A percentile compares a stretch with the other conserved stretches of the same genome.
Conservation (phyloP, 2,888 invertebrate species). For the Stenoptilia bipunctidactyla region DNA sequence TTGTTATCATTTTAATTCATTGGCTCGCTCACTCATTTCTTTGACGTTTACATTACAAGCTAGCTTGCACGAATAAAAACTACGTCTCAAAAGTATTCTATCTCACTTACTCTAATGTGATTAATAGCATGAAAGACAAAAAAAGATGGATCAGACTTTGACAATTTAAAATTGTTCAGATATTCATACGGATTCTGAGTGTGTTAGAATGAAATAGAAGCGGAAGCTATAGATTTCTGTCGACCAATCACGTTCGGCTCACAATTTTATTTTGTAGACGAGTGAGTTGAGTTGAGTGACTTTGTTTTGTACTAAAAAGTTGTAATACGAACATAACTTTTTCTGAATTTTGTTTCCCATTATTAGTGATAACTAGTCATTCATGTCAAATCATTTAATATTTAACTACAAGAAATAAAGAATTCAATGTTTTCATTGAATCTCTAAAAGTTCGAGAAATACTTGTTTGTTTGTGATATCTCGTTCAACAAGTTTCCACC, state of each 20-base stretch:
- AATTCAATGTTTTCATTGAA: slow-evolving; percentile 22
- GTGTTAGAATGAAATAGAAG: slow-evolving; percentile 51
- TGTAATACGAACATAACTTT: slow-evolving; percentile 2
- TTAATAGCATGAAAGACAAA: background rate
- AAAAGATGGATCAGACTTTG: background rate
- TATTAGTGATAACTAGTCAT: too few relatives aligned
- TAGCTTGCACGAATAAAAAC: too few relatives aligned
- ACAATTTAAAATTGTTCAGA: background rate
- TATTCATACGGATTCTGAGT: slow-evolving; percentile 20
- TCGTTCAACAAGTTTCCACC: slow-evolving; percentile 55
- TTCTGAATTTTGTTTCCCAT: background rate
- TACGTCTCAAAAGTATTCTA: too few relatives aligned
- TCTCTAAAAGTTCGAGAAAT: slow-evolving; percentile 31
- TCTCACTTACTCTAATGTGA: background rate
- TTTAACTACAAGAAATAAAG: background rate
- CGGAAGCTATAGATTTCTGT: too few relatives aligned
- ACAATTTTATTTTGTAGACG: slow-evolving; percentile 17
- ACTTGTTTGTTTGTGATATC: slow-evolving; percentile 36
- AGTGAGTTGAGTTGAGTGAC: slow-evolving; percentile 27
- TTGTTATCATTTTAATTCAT: slow-evolving; percentile 24
- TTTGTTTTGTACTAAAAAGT: background rate
- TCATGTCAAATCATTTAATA: slow-evolving; percentile 1
- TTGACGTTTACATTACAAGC: slow-evolving; percentile 5
- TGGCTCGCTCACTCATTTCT: background rate
- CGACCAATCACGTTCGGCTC: too few relatives aligned